Conservation (phyloP, 1,140 invertebrate genomes). For the Dolichoris vasculosae region DNA sequence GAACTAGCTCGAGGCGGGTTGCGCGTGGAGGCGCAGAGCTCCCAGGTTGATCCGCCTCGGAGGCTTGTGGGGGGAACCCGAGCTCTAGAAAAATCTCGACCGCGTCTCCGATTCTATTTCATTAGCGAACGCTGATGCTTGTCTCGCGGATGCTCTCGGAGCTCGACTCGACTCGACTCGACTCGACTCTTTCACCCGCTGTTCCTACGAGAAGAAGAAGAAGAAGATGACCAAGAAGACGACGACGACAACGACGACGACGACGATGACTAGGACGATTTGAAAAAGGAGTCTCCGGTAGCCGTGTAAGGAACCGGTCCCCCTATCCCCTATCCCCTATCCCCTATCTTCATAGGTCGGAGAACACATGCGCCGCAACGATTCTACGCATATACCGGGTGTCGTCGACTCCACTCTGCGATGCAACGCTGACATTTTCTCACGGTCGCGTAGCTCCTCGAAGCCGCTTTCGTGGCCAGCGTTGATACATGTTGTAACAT, state of each 20-base stretch:
- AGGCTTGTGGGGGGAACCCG: not conserved
- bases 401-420: slow-evolving; percentile 55
- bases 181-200: slow-evolving; percentile 27
- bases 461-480: slow-evolving; percentile 52
- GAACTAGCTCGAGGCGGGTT: slow-evolving; percentile 62
- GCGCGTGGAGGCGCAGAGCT: not conserved
- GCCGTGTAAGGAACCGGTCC: slow-evolving; percentile 76
- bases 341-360: not conserved
- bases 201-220: slow-evolving; percentile 19
- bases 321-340: slow-evolving; percentile 52
- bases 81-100: slow-evolving; percentile 75
- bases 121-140: slow-evolving; percentile 74
- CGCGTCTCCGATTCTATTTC: slow-evolving; percentile 75
- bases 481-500: too few relatives aligned
- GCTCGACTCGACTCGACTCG: slow-evolving; percentile 43
- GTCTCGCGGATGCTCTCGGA: slow-evolving; percentile 66
- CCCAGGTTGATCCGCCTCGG: not conserved
- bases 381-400: slow-evolving; percentile 70
- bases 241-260: too few relatives aligned
- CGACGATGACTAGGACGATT: too few relatives aligned
- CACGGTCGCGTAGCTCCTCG: slow-evolving; percentile 33
- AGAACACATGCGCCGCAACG: not conserved
- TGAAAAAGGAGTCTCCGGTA: slow-evolving; percentile 72
- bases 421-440: slow-evolving; percentile 39
- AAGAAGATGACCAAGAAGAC: slow-evolving; percentile 60